Conservation (phyloP, 2,113 vertebrate genomes). For the Rhineura floridana region DNA sequence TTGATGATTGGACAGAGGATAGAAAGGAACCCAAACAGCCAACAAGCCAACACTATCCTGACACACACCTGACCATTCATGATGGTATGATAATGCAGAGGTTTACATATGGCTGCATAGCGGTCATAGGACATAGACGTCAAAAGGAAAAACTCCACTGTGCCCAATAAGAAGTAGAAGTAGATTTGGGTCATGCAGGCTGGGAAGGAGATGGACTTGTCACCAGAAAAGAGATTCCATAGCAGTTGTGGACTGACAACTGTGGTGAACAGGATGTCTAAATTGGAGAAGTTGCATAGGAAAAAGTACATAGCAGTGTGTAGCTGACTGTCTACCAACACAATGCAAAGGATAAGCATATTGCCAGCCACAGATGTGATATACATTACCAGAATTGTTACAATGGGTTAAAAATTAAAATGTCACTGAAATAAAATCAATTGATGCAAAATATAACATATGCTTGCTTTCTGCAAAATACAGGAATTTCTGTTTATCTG, state of each 20-base stretch:
- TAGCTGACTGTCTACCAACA: conserved; percentile 44
- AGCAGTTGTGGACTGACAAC: no score
- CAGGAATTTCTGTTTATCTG: no score
- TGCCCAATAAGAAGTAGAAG: conserved; percentile 59
- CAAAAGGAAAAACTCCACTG: conserved; percentile 58
- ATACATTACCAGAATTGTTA: no score
- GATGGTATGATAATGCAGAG: conserved; percentile 49
- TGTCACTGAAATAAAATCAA: no score
- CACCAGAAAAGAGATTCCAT: no score
- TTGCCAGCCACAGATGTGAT: no score
- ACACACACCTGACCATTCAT: conserved; percentile 61
- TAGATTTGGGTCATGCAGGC: conserved; percentile 57
- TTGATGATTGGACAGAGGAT: conserved; percentile 32
- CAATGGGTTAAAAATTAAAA: no score
- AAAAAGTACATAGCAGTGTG: conserved; percentile 67
- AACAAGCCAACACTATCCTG: no score
- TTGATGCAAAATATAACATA: no score
- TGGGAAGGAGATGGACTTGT: conserved; percentile 27
- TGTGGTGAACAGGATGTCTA: conserved; percentile 54
- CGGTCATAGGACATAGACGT: conserved; percentile 69
- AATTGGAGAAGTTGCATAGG: conserved; percentile 55
- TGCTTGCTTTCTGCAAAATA: no score
- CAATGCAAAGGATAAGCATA: conserved; percentile 51
- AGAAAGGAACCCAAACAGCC: no score
- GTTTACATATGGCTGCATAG: conserved; percentile 65